phyloP scores from a whole-genome alignment of 2,113 vertebrate species.

The Prochilodus magdalenae region DNA sequence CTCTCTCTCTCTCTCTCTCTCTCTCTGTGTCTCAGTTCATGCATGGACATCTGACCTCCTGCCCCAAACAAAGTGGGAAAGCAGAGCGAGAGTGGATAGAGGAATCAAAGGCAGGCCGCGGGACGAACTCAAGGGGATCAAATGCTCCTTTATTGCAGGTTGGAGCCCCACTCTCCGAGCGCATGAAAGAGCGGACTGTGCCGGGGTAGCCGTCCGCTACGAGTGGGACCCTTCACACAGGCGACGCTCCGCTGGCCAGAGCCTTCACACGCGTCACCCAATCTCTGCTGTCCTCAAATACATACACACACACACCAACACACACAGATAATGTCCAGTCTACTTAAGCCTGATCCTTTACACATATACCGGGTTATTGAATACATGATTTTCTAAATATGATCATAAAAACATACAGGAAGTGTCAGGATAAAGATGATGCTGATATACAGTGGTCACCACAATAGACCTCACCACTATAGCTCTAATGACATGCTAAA shows the following conservation, averaged over 20 bases:
- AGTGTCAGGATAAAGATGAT: too few relatives aligned
- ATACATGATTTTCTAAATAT: too few relatives aligned
- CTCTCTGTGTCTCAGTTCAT: slow-evolving; percentile 80
- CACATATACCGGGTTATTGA: neutral
- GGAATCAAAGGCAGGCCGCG: slow-evolving; percentile 47
- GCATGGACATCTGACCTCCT: slow-evolving; percentile 87
- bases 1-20: neutral
- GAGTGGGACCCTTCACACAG: slow-evolving; percentile 73
- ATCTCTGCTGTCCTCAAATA: slow-evolving; percentile 52
- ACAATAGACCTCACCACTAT: too few relatives aligned
- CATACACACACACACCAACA: slow-evolving; percentile 43
- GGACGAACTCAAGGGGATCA: slow-evolving; percentile 88
- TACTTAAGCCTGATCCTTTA: neutral
- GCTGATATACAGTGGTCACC: too few relatives aligned
- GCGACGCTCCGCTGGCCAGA: slow-evolving; percentile 70
- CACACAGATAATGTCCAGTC: slow-evolving; percentile 29
- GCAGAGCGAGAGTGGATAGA: slow-evolving; percentile 56
- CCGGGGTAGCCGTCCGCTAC: slow-evolving; percentile 83
- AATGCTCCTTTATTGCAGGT: slow-evolving; percentile 96
- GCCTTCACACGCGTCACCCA: slow-evolving; percentile 74
- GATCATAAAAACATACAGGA: too few relatives aligned
- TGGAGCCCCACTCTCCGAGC: slow-evolving; percentile 85
- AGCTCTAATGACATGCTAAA: too few relatives aligned
- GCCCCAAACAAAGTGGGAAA: slow-evolving; percentile 86
- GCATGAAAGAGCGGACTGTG: slow-evolving; percentile 95